Evolutionary conservation across 2,113 vertebrate genomes (phyloP), one percentile per base, ranked within the genome.

Genomic region (Aptenodytes patagonicus): DNA sequence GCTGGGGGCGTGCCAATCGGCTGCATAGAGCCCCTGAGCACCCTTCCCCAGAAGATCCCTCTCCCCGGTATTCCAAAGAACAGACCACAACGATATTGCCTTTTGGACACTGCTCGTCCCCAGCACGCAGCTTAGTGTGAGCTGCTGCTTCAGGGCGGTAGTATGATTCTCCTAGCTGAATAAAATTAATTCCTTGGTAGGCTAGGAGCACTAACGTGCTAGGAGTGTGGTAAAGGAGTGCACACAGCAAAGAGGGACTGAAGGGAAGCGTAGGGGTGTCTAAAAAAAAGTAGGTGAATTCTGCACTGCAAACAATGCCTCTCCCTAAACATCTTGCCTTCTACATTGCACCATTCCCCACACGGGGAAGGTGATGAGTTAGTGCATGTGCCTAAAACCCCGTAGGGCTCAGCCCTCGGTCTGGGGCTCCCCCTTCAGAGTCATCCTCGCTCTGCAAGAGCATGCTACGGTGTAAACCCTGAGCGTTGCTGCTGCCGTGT

Each of bases 1-100:
- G 6, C 51, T 28, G 42, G 5, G 19, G 31, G 9, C 34, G 22
- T 8, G 20, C 26, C 36, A 4, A 4, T 4, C 2, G 2, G 42
- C 49, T 26, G 36, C 31, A 7, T 1, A 16, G 47, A n/a, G 36
- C 24, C n/a, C 44, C 18, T 2, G 12, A 36, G 29, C 34, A 31
- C 57, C 29, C 42, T 38, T 52, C 20, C 46, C 32, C 46, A 7
- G 44, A 19, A n/a, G 24, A 5, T 11, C 13, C 31, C 28, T 47
- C n/a, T 47, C 32, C 20, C 16, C 2, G 0, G 8, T 46, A 6
- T 20, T 28, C 32, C 54, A 9, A 24, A 73, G 68, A 38, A 25
- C 80, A 80, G 54, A 34, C 22, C 25, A 8, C 18, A 5, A 6
- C 1, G 5, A 24, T 10, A 13, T 0, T 22, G 58, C 38, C 21